These are phyloP conservation scores for Ferrisia virgata DNA, from an alignment of 2,888 invertebrate species.

Conservation along the genomic window DNA sequence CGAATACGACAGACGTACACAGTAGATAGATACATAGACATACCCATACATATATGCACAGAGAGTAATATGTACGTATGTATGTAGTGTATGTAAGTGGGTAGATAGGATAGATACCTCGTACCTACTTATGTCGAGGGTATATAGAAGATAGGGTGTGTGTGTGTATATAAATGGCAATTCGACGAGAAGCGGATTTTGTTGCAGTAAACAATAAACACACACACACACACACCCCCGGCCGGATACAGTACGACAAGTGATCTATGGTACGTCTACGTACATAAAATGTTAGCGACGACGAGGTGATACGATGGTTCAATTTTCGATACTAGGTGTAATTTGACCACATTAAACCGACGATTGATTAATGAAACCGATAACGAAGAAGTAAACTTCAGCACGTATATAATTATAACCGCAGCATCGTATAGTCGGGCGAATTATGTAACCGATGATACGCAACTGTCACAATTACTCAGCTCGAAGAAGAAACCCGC, in stretches of 20 bases:
- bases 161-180: not conserved
- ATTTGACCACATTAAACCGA: not conserved
- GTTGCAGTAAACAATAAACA: not conserved
- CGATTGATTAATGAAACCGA: slow-evolving; percentile 29
- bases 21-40: not conserved
- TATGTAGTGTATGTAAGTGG: no score
- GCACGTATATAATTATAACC: not conserved
- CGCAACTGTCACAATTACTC: not conserved
- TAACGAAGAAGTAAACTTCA: slow-evolving; percentile 2
- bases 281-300: not conserved
- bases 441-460: slow-evolving; percentile 2
- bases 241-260: not conserved
- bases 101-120: no score
- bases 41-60: not conserved
- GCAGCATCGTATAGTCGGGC: not conserved
- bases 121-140: no score
- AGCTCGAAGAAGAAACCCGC: not conserved
- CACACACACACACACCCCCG: not conserved
- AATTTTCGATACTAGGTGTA: not conserved
- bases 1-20: not conserved
- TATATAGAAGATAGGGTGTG: no score
- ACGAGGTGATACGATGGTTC: not conserved
- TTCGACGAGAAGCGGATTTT: not conserved
- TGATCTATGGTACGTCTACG: no score
- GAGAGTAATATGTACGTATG: no score